Base-by-base conservation (phyloP, 2,797 vertebrate genomes). In the Gymnoscopelus microlampas region DNA sequence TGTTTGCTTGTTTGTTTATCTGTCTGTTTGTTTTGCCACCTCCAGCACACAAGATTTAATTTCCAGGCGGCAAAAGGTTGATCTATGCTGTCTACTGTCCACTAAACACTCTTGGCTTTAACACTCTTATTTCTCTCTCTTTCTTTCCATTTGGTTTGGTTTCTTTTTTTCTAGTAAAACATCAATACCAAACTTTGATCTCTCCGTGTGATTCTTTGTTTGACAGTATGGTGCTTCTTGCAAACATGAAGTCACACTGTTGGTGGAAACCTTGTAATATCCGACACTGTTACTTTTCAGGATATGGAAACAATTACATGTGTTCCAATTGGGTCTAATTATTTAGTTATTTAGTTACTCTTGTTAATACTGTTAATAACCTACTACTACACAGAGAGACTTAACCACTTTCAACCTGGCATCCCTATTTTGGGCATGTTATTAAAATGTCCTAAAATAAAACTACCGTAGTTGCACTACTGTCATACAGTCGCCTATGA, bases 141-240 rank as follows among this genome's bases (percentile, higher is more conserved):
- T 84, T 86, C 74, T 80, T 86, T 84, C 77, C 84, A 85, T 89
- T 84, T 78, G 75, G 57, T 64, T 69, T 54, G 19, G 39, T 87
- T 90, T 89, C 64, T 76, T 87, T 73, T 35, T 92, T 93, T 92
- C 84, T 92, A 91, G 88, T 93, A 93, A 93, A 92, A 92, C 83
- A 89, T 88, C 79, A 85, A 85, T 85, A 79, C 81, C 85, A 70
- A 89, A 78, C 69, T 57, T 70, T 39, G 7, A 26, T 60, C 24
- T 83, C 60, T 79, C 35, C 76, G 83, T 83, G 84, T 92, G 76
- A 60, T 91, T 87, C 73, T 90, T 90, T 80, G 60, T 65, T 10
- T 35, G 19, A 32, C 2, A 14, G 19, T 65, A 48, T 9, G 26
- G 9, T 48, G n/a, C 32, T 60, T 10, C 49, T 39, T 7, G 32